Conservation (phyloP, 2,797 vertebrate genomes). For the Loriculus beryllinus region DNA sequence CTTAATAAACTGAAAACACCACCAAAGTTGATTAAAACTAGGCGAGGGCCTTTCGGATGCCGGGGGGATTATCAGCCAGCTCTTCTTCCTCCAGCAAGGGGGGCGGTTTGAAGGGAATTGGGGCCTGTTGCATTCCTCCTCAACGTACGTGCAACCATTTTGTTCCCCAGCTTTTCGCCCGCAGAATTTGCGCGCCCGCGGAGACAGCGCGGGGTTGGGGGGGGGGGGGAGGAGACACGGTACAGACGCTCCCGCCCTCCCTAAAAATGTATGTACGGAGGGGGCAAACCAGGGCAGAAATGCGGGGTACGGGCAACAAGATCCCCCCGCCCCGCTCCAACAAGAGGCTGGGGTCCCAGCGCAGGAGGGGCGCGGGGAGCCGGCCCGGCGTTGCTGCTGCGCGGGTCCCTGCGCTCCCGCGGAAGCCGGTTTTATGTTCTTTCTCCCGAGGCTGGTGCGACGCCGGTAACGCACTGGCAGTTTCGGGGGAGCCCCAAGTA, state of each 20-base stretch:
- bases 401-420: background rate
- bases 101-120: background rate
- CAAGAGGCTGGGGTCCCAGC: background rate
- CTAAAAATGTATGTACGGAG: background rate
- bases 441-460: background rate
- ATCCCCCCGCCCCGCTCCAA: rapidly evolving
- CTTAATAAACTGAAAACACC: background rate
- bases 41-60: background rate
- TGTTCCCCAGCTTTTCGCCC: conserved; percentile 59
- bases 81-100: background rate
- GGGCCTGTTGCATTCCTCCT: conserved; percentile 72
- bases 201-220: background rate
- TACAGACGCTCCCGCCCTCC: background rate
- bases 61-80: background rate
- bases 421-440: background rate
- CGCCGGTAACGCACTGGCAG: background rate
- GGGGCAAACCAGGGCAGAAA: background rate
- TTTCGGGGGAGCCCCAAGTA: background rate
- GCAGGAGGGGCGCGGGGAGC: background rate
- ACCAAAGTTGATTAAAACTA: conserved; percentile 23
- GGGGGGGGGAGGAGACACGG: too few species aligned
- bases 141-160: conserved; percentile 68
- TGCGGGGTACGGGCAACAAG: background rate
- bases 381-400: background rate
- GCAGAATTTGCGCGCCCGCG: background rate